phyloP scores from a whole-genome alignment of 2,113 vertebrate species.

The Poeciliopsis turrubarensis region DNA sequence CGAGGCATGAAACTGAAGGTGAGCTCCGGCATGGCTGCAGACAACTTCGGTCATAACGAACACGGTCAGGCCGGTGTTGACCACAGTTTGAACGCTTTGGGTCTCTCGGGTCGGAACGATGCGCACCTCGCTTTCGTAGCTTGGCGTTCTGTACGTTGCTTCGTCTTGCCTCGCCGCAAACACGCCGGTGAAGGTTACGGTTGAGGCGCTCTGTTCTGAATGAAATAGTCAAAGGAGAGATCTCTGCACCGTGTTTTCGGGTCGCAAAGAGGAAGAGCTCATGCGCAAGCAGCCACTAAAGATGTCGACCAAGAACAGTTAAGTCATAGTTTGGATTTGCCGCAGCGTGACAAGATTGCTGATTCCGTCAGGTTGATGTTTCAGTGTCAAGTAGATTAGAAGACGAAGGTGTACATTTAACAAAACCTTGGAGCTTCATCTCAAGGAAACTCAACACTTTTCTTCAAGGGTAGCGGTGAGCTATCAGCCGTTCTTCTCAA shows the following conservation, averaged over 20 bases:
- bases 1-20: conserved; percentile 27
- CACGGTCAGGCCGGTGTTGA: conserved; percentile 1
- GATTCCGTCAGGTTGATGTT: too few species aligned
- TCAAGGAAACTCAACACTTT: background rate
- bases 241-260: too few species aligned
- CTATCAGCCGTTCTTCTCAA: background rate
- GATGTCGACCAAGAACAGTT: too few species aligned
- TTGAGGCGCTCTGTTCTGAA: background rate
- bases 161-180: background rate
- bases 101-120: too few species aligned
- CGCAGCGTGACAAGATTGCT: too few species aligned
- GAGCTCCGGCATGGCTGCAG: conserved; percentile 12
- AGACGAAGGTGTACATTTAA: background rate
- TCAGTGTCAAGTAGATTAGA: background rate
- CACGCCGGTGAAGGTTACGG: background rate
- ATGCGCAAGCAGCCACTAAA: too few species aligned
- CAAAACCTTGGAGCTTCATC: background rate
- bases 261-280: too few species aligned
- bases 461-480: background rate
- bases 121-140: too few species aligned
- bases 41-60: conserved; percentile 24
- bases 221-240: too few species aligned
- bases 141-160: too few species aligned
- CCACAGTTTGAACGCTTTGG: background rate
- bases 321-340: too few species aligned